Base-by-base conservation (phyloP, 2,113 vertebrate species). In the Gnathonemus echidnorhynchus region DNA sequence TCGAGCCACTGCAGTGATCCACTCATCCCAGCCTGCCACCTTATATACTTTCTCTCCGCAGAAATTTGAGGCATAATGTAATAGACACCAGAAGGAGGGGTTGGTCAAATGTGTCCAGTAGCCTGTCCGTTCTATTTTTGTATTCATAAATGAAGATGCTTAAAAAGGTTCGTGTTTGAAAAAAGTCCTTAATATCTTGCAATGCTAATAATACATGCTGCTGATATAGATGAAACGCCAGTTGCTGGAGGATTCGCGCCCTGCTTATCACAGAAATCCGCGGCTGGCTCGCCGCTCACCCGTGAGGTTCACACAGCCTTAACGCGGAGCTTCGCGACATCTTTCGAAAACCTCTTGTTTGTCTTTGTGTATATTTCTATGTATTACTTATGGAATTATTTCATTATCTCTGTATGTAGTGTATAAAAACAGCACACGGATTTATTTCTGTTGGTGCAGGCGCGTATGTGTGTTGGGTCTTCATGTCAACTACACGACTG, bases 111-210 rank as follows among this genome's bases (percentile, higher is more conserved):
- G 87, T 85, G 88, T 89, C 92, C 94, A 89, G 91, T 88, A 85
- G 93, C 93, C 92, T 92, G 93, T 89, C 90, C 10, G 89, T 87
- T 94, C 96, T 96, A 96, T 96, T 96, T 96, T 96, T 92, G 94
- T 94, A 95, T 94, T 93, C 93, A 94, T 95, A 96, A 95, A 94
- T 93, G 93, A 96, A 96, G 95, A 95, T 95, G 95, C 96, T 96
- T 96, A 96, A 96, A 62, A 96, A 96, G 96, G 96, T 95, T 95
- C 94, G 95, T 42, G 85, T 90, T 94, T 96, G 95, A 95, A 95
- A 96, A 93, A 96, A 95, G 94, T 95, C 94, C 92, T 93, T 89
- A 91, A 92, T 94, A 91, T 93, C 91, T 90, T 84, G 62, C 89
- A 86, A 13, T 90, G 93, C 96, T 96, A 96, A 96, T 95, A 95